These are phyloP conservation scores for Scatophagus argus DNA, from an alignment of 2,113 vertebrate species.

Conservation along the genomic window DNA sequence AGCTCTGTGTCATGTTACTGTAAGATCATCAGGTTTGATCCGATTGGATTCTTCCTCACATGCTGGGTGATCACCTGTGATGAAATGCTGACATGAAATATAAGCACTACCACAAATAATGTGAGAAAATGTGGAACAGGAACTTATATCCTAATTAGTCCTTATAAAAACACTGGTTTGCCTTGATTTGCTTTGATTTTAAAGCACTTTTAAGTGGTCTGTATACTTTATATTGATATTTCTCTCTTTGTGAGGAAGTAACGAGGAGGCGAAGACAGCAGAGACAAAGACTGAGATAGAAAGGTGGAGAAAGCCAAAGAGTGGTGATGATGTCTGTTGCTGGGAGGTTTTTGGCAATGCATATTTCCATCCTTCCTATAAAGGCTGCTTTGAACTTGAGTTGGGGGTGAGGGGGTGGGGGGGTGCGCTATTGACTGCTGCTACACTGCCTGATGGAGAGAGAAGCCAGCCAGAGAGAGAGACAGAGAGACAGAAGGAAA, in stretches of 20 bases:
- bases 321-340: conserved; percentile 67
- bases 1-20: not conserved
- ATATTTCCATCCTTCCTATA: conserved; percentile 75
- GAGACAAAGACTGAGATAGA: conserved; percentile 44
- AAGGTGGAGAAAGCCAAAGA: conserved; percentile 21
- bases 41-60: not conserved
- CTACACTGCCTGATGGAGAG: conserved; percentile 70
- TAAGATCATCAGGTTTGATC: not conserved
- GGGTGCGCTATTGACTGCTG: conserved; percentile 72
- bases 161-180: not conserved
- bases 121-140: not conserved
- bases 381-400: conserved; percentile 74
- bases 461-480: conserved; percentile 48
- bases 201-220: conserved; percentile 2
- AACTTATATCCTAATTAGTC: conserved; percentile 7
- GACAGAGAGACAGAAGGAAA: not conserved
- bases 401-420: not conserved
- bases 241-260: not conserved
- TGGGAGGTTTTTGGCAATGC: conserved; percentile 72
- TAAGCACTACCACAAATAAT: not conserved
- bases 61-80: not conserved
- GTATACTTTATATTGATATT: not conserved
- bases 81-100: not conserved
- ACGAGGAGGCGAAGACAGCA: not conserved
- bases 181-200: conserved; percentile 8